These are phyloP conservation scores for Achatina immaculata DNA, from an alignment of 1,140 invertebrate species.

Conservation along the genomic window DNA sequence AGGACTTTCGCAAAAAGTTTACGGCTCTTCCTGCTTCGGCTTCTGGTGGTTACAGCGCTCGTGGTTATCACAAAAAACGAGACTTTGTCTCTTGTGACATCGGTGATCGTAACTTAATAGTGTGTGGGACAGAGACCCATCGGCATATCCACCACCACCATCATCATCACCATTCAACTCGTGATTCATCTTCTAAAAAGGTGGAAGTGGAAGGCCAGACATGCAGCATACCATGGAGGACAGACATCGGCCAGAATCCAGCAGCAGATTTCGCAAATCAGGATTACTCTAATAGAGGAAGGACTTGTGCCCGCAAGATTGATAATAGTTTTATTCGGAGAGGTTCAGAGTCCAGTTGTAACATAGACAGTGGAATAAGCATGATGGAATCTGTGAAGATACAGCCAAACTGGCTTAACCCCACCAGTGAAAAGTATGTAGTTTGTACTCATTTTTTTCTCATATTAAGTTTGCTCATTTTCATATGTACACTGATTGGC, in stretches of 20 bases:
- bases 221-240: slow-evolving; percentile 19
- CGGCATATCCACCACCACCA: slow-evolving; percentile 67
- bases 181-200: slow-evolving; percentile 48
- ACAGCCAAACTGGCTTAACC: slow-evolving; percentile 59
- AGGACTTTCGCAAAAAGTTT: slow-evolving; percentile 7
- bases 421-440: slow-evolving; percentile 55
- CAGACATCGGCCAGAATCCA: slow-evolving; percentile 13
- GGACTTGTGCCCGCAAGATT: slow-evolving; percentile 41
- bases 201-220: slow-evolving; percentile 56
- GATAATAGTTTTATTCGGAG: slow-evolving; percentile 48
- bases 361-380: slow-evolving; percentile 85
- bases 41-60: not conserved
- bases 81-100: slow-evolving; percentile 62
- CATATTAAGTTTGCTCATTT: not conserved
- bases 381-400: slow-evolving; percentile 72
- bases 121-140: slow-evolving; percentile 54
- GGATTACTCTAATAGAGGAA: slow-evolving; percentile 48
- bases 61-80: slow-evolving; percentile 49
- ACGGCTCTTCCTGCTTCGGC: not conserved
- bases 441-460: slow-evolving; percentile 5
- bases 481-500: no score
- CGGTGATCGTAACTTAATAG: slow-evolving; percentile 56
- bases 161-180: slow-evolving; percentile 64
- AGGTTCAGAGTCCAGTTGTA: slow-evolving; percentile 65
- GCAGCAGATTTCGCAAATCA: slow-evolving; percentile 37